Evolutionary conservation across 2,113 vertebrate species (phyloP).

Genomic region (Calypte anna): DNA sequence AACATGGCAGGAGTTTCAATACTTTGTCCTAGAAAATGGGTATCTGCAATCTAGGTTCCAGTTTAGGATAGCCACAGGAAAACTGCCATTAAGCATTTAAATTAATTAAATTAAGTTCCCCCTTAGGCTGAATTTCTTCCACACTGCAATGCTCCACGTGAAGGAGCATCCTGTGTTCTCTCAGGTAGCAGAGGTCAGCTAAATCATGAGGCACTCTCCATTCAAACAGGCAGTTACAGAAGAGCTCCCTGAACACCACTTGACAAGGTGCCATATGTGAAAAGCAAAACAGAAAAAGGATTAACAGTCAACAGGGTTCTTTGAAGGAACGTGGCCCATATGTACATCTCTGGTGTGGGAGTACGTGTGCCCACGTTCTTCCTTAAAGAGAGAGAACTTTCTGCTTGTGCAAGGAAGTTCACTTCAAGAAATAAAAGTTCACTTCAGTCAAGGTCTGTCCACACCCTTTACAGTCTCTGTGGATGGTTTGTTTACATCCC

Average conservation of each 20-base stretch:
- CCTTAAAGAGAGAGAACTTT: neutral
- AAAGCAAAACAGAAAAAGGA: neutral
- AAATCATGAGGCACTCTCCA: neutral
- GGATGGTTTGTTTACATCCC: neutral
- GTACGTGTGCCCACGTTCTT: neutral
- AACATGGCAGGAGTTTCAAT: neutral
- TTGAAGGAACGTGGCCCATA: neutral
- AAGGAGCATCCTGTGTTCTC: neutral
- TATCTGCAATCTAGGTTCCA: neutral
- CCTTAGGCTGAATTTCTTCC: neutral
- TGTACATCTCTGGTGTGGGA: neutral
- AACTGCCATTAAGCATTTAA: neutral
- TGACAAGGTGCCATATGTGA: neutral
- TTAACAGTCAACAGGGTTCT: neutral
- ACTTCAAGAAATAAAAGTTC: neutral
- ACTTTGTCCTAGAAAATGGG: neutral
- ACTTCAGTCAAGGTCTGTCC: neutral
- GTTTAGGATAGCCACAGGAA: neutral
- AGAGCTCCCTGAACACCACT: neutral
- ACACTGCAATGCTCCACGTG: neutral
- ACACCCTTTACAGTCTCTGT: neutral
- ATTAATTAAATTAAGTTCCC: fast-evolving
- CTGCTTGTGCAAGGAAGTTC: neutral
- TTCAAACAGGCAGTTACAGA: neutral
- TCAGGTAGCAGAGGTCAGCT: neutral